A percentile compares a stretch with the other conserved stretches of the same genome.
These are phyloP conservation scores for Saturnia pavonia DNA, from an alignment of 2,888 invertebrate genomes.

Conservation along the genomic window DNA sequence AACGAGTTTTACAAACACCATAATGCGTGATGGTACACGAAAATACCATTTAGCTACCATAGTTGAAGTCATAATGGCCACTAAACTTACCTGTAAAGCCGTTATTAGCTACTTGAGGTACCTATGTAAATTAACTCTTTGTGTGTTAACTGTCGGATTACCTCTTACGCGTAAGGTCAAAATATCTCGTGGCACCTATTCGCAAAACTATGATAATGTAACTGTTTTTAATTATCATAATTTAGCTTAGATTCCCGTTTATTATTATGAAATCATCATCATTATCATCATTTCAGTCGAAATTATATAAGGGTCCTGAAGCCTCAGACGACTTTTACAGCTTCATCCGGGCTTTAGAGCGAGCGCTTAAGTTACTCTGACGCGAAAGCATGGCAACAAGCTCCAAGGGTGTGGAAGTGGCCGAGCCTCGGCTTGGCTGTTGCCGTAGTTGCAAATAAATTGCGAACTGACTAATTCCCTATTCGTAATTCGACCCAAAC, in stretches of 20 bases:
- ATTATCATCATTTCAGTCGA: no score
- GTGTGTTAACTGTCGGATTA: slow-evolving; percentile 8
- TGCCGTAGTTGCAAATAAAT: no score
- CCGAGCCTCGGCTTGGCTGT: no score
- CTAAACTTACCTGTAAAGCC: slow-evolving; percentile 3
- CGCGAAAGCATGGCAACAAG: no score
- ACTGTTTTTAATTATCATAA: not conserved
- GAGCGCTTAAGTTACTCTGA: no score
- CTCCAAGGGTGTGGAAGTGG: no score
- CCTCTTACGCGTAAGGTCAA: not conserved
- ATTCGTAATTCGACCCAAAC: no score
- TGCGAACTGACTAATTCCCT: no score
- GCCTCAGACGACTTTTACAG: no score
- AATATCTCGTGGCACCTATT: not conserved
- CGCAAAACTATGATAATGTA: slow-evolving; percentile 2
- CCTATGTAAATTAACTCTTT: slow-evolving; percentile 15
- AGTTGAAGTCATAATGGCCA: not conserved
- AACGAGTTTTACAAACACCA: not conserved
- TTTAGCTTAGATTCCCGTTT: not conserved
- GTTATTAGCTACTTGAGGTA: not conserved
- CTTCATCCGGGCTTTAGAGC: no score
- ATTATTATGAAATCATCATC: not conserved
- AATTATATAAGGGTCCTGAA: no score
- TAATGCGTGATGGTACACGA: not conserved
- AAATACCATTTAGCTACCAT: not conserved